phyloP scores from a whole-genome alignment of 1,140 invertebrate genomes.

The Trinorchestia longiramus region DNA sequence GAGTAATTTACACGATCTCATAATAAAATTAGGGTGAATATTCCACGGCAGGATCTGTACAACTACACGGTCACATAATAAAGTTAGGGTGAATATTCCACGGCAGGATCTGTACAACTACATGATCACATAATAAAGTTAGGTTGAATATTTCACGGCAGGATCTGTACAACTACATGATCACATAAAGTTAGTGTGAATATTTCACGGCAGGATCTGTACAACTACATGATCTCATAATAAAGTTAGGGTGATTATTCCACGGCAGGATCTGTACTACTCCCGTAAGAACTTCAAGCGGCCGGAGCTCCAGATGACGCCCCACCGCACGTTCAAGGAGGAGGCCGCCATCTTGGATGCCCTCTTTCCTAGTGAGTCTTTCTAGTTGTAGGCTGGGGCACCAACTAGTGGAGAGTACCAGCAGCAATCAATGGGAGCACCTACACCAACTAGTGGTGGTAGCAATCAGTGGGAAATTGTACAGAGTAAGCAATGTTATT shows the following conservation, averaged over 20 bases:
- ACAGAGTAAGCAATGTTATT: not conserved
- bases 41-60: too few species aligned
- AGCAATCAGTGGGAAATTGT: not conserved
- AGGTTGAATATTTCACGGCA: too few species aligned
- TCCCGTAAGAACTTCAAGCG: constrained; percentile 96
- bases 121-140: too few species aligned
- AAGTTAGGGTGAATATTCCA: not conserved
- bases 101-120: too few species aligned
- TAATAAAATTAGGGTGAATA: too few species aligned
- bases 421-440: not conserved
- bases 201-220: too few species aligned
- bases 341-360: constrained; percentile 89
- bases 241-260: not conserved
- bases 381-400: not conserved
- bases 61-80: not conserved
- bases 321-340: constrained; percentile 89
- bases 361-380: constrained; percentile 80
- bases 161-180: too few species aligned
- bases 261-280: constrained; percentile 90
- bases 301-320: constrained; percentile 88
- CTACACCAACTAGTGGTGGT: not conserved
- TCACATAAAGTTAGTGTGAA: not conserved
- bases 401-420: too few species aligned
- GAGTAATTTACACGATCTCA: too few species aligned
- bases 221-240: not conserved